Percentiles rank a stretch among this genome's conserved stretches.
Conservation (phyloP, 2,888 invertebrate genomes). For the Amphipyra berbera region DNA sequence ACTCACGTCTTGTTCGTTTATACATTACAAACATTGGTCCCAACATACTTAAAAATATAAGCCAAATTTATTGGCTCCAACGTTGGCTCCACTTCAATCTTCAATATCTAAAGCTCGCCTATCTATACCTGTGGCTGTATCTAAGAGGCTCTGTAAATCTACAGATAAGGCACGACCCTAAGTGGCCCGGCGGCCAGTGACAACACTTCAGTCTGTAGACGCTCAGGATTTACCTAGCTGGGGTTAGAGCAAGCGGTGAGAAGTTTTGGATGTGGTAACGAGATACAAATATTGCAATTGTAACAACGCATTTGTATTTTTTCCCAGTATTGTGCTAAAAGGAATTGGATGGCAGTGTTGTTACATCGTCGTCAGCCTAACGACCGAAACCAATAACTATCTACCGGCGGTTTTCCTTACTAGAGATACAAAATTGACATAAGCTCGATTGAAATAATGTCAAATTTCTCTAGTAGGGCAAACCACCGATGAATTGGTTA, state of each 20-base stretch:
- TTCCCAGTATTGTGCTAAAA: too few species aligned
- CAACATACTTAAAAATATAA: neutral
- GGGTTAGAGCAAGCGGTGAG: neutral
- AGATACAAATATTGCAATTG: neutral
- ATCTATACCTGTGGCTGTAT: constrained; percentile 40
- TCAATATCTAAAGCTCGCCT: constrained; percentile 14
- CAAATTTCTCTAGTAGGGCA: too few species aligned
- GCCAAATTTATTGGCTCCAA: constrained; percentile 11
- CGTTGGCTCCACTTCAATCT: constrained; percentile 21
- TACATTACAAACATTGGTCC: neutral
- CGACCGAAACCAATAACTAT: too few species aligned
- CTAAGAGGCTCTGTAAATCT: constrained; percentile 46
- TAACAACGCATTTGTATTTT: too few species aligned
- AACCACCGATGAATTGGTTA: too few species aligned
- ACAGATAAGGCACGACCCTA: constrained; percentile 61
- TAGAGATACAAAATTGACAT: too few species aligned
- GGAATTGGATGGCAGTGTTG: too few species aligned
- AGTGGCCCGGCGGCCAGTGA: constrained; percentile 58
- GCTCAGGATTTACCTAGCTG: constrained; percentile 49
- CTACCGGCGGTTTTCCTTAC: too few species aligned
- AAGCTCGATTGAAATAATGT: too few species aligned
- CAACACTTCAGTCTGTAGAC: constrained; percentile 58
- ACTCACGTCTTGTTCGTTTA: neutral
- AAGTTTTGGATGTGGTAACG: constrained; percentile 32
- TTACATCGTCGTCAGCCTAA: too few species aligned